Evolutionary conservation across 2,888 invertebrate genomes (phyloP).

Genomic region (Yponomeuta malinellus): DNA sequence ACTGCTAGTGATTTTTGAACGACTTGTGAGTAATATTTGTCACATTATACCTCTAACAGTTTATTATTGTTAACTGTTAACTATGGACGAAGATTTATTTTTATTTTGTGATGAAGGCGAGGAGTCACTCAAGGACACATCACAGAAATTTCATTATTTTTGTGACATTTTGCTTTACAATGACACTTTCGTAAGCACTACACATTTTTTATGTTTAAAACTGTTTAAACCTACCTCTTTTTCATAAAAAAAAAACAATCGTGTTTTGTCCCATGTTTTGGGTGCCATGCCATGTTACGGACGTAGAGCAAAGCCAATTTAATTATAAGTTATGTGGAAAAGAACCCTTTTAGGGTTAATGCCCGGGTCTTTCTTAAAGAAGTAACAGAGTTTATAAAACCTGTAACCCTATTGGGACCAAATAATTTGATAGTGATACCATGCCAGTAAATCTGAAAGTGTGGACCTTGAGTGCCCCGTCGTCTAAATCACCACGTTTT

Average conservation of each 20-base stretch:
- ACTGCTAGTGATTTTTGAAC: constrained; percentile 55
- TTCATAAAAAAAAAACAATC: background rate
- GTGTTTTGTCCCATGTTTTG: background rate
- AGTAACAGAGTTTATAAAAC: background rate
- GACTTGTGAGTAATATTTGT: constrained; percentile 45
- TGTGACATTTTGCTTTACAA: too few relatives aligned
- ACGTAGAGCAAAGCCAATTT: background rate
- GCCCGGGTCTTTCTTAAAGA: constrained; percentile 27
- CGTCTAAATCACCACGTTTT: background rate
- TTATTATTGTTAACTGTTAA: constrained; percentile 67
- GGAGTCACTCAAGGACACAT: constrained; percentile 18
- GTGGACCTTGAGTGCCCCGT: background rate
- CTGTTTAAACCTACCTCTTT: too few relatives aligned
- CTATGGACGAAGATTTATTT: constrained; percentile 31
- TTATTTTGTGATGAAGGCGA: constrained; percentile 23
- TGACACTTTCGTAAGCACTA: too few relatives aligned
- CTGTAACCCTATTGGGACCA: constrained; percentile 33
- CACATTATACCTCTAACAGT: constrained; percentile 58
- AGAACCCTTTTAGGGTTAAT: background rate
- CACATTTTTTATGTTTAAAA: too few relatives aligned
- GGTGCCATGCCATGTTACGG: background rate
- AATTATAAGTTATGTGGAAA: background rate
- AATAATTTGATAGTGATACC: constrained; percentile 18
- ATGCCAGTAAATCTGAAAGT: too few relatives aligned
- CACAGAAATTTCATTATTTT: too few relatives aligned